These are phyloP conservation scores for Chlamydotis undulata DNA, from an alignment of 2,113 vertebrate species.

Conservation along the genomic window DNA sequence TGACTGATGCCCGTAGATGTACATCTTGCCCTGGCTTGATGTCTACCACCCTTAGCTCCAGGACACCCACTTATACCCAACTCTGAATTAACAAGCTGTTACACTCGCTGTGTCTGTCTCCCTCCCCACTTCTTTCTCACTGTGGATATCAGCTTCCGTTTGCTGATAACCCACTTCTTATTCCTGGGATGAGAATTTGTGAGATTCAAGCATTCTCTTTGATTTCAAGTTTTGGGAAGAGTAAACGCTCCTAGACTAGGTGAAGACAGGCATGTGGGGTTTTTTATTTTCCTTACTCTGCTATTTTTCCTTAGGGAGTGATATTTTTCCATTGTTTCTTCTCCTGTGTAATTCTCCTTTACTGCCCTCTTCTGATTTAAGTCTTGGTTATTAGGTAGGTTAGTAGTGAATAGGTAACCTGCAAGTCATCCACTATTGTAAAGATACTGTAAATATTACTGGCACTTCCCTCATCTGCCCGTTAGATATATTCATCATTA, in stretches of 20 bases:
- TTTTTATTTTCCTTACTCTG: background rate
- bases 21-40: background rate
- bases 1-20: too few species aligned
- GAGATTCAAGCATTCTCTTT: background rate
- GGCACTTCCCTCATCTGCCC: background rate
- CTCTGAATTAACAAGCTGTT: background rate
- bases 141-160: background rate
- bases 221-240: background rate
- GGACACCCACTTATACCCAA: background rate
- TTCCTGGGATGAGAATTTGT: background rate
- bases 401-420: background rate
- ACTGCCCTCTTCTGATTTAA: conserved; percentile 46
- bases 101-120: background rate
- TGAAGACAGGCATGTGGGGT: background rate
- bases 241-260: background rate
- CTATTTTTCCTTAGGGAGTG: background rate
- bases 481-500: background rate
- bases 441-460: background rate
- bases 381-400: background rate
- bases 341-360: background rate
- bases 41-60: background rate
- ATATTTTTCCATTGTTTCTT: background rate
- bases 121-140: background rate
- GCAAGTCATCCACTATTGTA: background rate
- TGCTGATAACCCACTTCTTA: background rate